Evolutionary conservation across 2,797 vertebrate genomes (phyloP), one percentile per base, ranked within the genome.

Genomic region (Brachyrhaphis roseni): DNA sequence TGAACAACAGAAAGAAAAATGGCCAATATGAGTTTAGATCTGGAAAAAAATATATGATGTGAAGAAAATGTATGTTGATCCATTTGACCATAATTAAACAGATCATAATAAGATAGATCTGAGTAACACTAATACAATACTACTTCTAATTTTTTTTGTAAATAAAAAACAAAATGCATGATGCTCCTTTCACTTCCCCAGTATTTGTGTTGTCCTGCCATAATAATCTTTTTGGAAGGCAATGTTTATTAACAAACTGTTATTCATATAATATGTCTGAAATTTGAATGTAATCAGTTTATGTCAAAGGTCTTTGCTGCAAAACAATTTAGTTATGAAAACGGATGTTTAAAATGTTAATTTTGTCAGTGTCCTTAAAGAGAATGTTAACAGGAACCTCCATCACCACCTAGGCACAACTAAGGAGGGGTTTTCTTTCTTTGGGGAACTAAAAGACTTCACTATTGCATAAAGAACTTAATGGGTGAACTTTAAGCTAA

Each of bases 381-480:
- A 70, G 5, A 43, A 70, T 11, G 34, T 64, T 20, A 26, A 70
- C 66, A 70, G 12, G 39, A 70, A 43, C 66, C 12, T 70, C 39
- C 46, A 8, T 59, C 6, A 64, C 20, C 20, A 11, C 39, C 23
- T 49, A 71, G 80, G 77, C 8, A 45, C 5, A 73, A 66, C 53
- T 51, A 68, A 39, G 53, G 80, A 64, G 26, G 26, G 59, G 36
- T 77, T 75, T 43, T 26, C n/a, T 5, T 75, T 49, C 23, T 77
- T 39, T 79, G 45, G 78, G 20, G 62, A 78, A 66, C 47, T 41
- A 66, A 78, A 49, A 77, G 18, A 74, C 55, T 76, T 59, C 51
- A 78, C 53, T 46, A 81, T 53, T 76, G 64, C 26, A 75, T 86
- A 78, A 89, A 80, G 53, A 80, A 43, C 80, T 81, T 62, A 47